These are phyloP conservation scores for Trichacis sp. DNA, from an alignment of 2,888 invertebrate genomes.

Conservation along the genomic window DNA sequence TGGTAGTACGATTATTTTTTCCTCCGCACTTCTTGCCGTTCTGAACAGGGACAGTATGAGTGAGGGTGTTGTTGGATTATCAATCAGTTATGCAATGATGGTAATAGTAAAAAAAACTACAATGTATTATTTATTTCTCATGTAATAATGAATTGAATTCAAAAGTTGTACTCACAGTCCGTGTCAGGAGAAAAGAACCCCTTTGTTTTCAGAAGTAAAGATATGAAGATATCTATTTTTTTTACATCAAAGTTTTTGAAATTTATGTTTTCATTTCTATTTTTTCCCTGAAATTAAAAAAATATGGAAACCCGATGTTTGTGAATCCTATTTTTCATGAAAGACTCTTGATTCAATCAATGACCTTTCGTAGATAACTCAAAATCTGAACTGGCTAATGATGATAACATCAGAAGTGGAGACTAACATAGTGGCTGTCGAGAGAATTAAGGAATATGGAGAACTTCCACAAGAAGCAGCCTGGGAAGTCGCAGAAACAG, in stretches of 20 bases:
- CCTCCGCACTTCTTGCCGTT: conserved; percentile 93
- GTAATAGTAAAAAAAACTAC: conserved; percentile 70
- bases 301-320: too few relatives aligned
- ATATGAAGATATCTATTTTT: too few relatives aligned
- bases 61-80: conserved; percentile 85
- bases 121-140: too few relatives aligned
- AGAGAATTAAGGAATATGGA: conserved; percentile 95
- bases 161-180: too few relatives aligned
- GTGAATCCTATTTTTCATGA: too few relatives aligned
- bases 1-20: conserved; percentile 95
- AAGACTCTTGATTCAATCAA: too few relatives aligned
- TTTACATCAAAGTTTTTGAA: too few relatives aligned
- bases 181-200: too few relatives aligned
- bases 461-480: conserved; percentile 87
- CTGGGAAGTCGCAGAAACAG: conserved; percentile 77
- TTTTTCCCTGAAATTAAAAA: too few relatives aligned
- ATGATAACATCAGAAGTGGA: conserved; percentile 97
- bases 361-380: conserved; percentile 79
- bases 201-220: too few relatives aligned
- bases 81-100: conserved; percentile 89
- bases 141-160: too few relatives aligned
- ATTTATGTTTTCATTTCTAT: too few relatives aligned
- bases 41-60: conserved; percentile 78
- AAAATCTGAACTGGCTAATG: conserved; percentile 96
- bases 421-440: conserved; percentile 97